phyloP scores from a whole-genome alignment of 1,140 invertebrate species.

The Temnothorax nylanderi region DNA sequence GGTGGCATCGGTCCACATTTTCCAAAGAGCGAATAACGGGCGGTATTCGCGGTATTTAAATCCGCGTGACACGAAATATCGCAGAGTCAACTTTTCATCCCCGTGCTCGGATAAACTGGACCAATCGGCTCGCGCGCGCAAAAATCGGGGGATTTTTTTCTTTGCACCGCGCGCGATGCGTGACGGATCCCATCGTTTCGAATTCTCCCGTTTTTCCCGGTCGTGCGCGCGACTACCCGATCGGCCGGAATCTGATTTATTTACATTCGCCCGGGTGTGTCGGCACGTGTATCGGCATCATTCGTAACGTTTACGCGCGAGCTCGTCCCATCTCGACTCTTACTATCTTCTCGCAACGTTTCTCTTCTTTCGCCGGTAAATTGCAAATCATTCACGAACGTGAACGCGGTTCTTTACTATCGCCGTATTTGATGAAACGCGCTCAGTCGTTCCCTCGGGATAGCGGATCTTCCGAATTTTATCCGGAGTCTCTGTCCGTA shows the following conservation, averaged over 20 bases:
- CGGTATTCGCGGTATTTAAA: conserved; percentile 48
- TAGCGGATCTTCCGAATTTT: background rate
- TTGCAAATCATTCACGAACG: background rate
- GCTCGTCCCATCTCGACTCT: background rate
- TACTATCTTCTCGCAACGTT: background rate
- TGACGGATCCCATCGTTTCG: conserved; percentile 1
- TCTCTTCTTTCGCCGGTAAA: background rate
- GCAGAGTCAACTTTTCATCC: conserved; percentile 54
- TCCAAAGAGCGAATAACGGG: conserved; percentile 45
- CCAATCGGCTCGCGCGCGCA: conserved; percentile 17
- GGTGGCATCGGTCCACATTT: background rate
- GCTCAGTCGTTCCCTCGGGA: background rate
- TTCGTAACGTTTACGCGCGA: conserved; percentile 11
- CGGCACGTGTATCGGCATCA: conserved; percentile 14
- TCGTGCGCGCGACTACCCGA: background rate
- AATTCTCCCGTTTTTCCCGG: background rate
- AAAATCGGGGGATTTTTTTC: conserved; percentile 33
- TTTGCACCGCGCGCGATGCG: background rate
- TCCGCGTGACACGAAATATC: conserved; percentile 32
- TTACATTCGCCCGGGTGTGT: background rate
- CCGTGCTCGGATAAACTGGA: conserved; percentile 30
- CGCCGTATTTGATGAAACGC: background rate
- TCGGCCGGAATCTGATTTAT: conserved; percentile 44
- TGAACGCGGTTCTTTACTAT: background rate
- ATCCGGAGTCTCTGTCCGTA: background rate